Evolutionary conservation across 2,797 vertebrate genomes (phyloP), one percentile per base, ranked within the genome.

Genomic region (Melanotaenia trifasciata): DNA sequence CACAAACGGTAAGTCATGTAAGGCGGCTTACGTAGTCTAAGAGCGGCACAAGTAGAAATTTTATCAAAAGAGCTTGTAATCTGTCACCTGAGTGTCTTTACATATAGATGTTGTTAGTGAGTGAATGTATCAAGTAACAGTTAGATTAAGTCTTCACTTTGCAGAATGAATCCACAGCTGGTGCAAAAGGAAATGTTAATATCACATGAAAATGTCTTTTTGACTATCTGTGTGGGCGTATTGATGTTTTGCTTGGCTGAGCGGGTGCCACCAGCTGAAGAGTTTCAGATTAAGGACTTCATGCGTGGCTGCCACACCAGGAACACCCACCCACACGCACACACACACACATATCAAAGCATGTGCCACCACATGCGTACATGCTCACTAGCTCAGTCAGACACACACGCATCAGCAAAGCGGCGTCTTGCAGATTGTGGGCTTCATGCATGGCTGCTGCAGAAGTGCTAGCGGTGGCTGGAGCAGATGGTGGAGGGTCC

Each of bases 1-100:
- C 90, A 98, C 97, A 84, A 98, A 98, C 0, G 97, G 97, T 98
- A 89, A 0, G 95, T 32, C 32, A 32, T 7, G 5, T 98, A 90
- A 0, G 95, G 94, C 14, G 36, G 3, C 30, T 6, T 30, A 9
- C 20, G 36, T 22, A 0, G 33, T 22, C 18, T 28, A 7, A 9
- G 14, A 54, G 38, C 24, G 35, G n/a, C 11, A 35, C 40, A 22
- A 50, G 10, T 22, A 18, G 63, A n/a, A 58, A 65, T 56, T 51
- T 61, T 45, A 67, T 32, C 32, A 64, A 59, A 73, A 20, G 64
- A 57, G 60, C 30, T 26, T 24, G 63, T 8, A 30, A 58, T 67
- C 75, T 57, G 28, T 74, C 67, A 58, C 0, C 28, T 9, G 30
- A 61, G 16, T 40, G 16, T 67, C 58, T 76, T 65, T 26, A 33